Base-by-base conservation (phyloP, 2,113 vertebrate genomes). In the Dicaeum eximium region DNA sequence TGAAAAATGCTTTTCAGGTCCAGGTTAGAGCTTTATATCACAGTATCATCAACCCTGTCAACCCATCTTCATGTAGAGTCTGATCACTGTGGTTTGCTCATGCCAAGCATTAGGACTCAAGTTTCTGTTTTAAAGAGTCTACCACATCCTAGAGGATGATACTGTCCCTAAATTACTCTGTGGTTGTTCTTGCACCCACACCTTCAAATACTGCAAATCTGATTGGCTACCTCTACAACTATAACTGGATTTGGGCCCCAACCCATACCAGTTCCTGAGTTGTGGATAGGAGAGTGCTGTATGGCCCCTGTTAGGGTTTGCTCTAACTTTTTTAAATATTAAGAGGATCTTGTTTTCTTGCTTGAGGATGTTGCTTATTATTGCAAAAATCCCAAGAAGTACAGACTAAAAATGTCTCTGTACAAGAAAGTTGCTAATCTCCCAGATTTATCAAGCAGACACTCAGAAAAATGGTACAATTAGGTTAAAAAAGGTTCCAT, bases 251-350 rank as follows among this genome's bases (percentile, higher is more conserved):
- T 61, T 10, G 4, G 4, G 4, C 4, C 37, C 13, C 23, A 51
- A 27, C 3, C 2, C 24, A 18, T n/a, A 54, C 5, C 28, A 37
- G 4, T n/a, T 70, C 37, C 54, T 65, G 31, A 48, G 31, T 0
- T 40, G 12, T 51, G 54, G 6, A 25, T 50, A 19, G 23, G 5
- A 87, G 23, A 56, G 21, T 45, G 25, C 6, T 50, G 3, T 53
- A 38, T 70, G 31, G 9, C 5, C 7, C 7, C 56, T 81, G 10
- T 2, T 57, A 67, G 13, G 15, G 1, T 51, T 73, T 69, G 21
- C 7, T 78, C 81, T 61, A 48, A 7, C 3, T 57, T 54, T 62
- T 81, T 40, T 4, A 53, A 85, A 54, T 78, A 48, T 28, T 78
- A 30, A 21, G 7, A 66, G 38, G 4, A 45, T 65, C 89, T 50